A percentile compares a stretch with the other conserved stretches of the same genome.
phyloP scores from a whole-genome alignment of 2,113 vertebrate species.

The Eidolon helvum region DNA sequence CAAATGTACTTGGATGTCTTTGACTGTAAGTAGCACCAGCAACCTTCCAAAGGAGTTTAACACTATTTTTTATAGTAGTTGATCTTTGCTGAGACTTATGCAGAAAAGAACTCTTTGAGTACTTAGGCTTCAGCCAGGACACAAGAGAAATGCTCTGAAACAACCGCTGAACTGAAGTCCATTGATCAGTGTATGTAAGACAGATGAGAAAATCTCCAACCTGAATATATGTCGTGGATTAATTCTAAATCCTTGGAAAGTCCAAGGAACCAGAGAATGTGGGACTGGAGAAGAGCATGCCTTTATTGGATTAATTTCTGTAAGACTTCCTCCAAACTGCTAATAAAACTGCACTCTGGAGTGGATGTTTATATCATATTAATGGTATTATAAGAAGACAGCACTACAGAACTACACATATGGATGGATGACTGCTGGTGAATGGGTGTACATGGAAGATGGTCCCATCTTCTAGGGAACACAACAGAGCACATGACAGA shows the following conservation, averaged over 20 bases:
- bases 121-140: background rate
- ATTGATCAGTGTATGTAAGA: background rate
- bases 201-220: background rate
- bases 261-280: background rate
- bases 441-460: background rate
- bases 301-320: background rate
- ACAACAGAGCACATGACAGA: background rate
- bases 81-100: background rate
- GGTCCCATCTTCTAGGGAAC: background rate
- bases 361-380: background rate
- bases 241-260: background rate
- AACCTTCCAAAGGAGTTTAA: background rate
- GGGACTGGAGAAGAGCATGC: background rate
- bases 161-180: background rate
- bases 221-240: background rate
- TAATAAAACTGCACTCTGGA: background rate
- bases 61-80: background rate
- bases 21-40: background rate
- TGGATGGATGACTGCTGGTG: background rate
- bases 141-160: background rate
- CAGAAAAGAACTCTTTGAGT: background rate
- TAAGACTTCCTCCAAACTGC: background rate
- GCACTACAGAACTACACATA: background rate
- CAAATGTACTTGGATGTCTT: background rate
- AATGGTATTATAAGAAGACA: background rate